phyloP scores from a whole-genome alignment of 1,140 invertebrate species.

The Battus philenor region DNA sequence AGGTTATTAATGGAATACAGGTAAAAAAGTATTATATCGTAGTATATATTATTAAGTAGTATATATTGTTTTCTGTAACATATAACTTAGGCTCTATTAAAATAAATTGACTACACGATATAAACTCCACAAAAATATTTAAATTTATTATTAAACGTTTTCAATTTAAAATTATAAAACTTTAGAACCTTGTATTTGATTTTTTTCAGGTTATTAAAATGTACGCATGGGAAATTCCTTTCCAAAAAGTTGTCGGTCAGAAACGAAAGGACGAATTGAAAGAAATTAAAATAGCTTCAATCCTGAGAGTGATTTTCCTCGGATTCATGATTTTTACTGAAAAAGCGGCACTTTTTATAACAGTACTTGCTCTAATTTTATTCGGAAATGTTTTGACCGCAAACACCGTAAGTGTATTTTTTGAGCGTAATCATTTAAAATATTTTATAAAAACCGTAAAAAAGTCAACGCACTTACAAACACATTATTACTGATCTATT shows the following conservation, averaged over 20 bases:
- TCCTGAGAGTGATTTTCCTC: constrained; percentile 84
- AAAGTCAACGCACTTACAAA: too few species aligned
- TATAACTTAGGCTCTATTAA: too few species aligned
- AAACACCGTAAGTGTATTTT: constrained; percentile 70
- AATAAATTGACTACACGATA: too few species aligned
- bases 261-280: constrained; percentile 63
- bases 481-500: too few species aligned
- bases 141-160: too few species aligned
- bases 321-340: constrained; percentile 84
- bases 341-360: constrained; percentile 83
- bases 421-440: too few species aligned
- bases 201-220: constrained; percentile 64
- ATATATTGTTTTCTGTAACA: too few species aligned
- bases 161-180: not conserved
- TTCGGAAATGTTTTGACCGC: constrained; percentile 80
- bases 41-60: not conserved
- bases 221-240: constrained; percentile 86
- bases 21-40: constrained; percentile 62
- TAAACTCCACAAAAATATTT: too few species aligned
- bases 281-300: constrained; percentile 69
- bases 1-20: constrained; percentile 84
- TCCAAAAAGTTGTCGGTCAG: constrained; percentile 73
- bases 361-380: constrained; percentile 81
- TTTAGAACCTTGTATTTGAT: not conserved
- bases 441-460: too few species aligned